These are phyloP conservation scores for Strix uralensis DNA, from an alignment of 2,113 vertebrate genomes.

Conservation along the genomic window DNA sequence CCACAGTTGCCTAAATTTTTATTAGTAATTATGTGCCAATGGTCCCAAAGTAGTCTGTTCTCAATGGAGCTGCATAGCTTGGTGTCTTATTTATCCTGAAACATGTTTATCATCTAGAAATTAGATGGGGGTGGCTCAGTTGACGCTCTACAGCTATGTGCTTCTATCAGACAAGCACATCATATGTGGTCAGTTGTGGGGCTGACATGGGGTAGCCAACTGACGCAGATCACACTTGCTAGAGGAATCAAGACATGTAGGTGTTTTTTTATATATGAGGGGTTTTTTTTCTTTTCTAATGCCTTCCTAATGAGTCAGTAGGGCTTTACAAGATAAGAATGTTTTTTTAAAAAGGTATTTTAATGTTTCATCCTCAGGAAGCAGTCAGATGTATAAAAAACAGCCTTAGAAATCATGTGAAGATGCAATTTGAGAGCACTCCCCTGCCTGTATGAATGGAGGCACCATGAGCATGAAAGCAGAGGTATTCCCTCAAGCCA, in stretches of 20 bases:
- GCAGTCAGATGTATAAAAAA: neutral
- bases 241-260: neutral
- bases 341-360: neutral
- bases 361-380: neutral
- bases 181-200: rapidly evolving
- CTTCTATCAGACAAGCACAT: neutral
- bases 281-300: neutral
- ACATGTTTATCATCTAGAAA: neutral
- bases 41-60: neutral
- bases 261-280: neutral
- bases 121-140: neutral
- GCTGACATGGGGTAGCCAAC: neutral
- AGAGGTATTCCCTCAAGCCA: neutral
- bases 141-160: neutral
- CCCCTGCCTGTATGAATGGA: too few species aligned
- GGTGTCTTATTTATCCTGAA: neutral
- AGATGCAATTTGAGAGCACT: neutral
- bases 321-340: neutral
- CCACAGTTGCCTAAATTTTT: neutral
- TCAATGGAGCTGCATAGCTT: neutral
- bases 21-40: neutral
- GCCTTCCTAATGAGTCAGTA: neutral
- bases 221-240: neutral
- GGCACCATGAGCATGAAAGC: neutral
- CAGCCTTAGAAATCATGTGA: neutral